Conservation (phyloP, 2,797 vertebrate species). For the Lateolabrax maculatus region DNA sequence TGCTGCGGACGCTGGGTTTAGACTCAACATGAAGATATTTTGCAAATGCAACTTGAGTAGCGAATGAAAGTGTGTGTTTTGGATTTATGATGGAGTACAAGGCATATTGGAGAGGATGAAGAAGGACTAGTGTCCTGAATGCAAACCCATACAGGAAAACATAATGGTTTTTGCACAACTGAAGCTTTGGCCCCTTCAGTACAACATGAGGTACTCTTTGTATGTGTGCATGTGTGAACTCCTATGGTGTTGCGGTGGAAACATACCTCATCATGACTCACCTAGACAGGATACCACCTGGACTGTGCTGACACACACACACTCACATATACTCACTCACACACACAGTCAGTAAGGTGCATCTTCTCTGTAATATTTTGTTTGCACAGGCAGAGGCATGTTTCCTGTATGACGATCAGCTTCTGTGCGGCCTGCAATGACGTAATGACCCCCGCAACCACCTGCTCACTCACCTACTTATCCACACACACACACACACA, state of each 20-base stretch:
- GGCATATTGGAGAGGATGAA: background rate
- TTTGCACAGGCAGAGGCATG: conserved; percentile 40
- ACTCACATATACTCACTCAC: conserved; percentile 20
- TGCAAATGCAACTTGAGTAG: conserved; percentile 36
- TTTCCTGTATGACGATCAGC: conserved; percentile 56
- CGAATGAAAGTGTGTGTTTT: conserved; percentile 23
- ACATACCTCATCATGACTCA: conserved; percentile 51
- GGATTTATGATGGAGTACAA: conserved; percentile 40
- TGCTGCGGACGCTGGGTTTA: conserved; percentile 35
- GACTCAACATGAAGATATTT: conserved; percentile 61
- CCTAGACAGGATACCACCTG: conserved; percentile 69
- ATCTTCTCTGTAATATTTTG: conserved; percentile 22
- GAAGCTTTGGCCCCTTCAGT: background rate
- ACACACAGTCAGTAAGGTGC: conserved; percentile 7
- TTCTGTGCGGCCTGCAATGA: conserved; percentile 40
- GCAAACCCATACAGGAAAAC: background rate
- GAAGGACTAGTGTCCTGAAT: background rate
- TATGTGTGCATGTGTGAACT: conserved; percentile 9
- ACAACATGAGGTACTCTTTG: conserved; percentile 19
- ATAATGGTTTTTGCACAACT: background rate
- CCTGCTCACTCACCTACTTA: background rate
- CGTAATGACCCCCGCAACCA: conserved; percentile 21
- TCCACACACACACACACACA: background rate
- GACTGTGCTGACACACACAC: conserved; percentile 54
- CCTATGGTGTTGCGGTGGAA: conserved; percentile 32